Evolutionary conservation across 2,113 vertebrate species (phyloP).

Genomic region (Herpetotheres cachinnans): DNA sequence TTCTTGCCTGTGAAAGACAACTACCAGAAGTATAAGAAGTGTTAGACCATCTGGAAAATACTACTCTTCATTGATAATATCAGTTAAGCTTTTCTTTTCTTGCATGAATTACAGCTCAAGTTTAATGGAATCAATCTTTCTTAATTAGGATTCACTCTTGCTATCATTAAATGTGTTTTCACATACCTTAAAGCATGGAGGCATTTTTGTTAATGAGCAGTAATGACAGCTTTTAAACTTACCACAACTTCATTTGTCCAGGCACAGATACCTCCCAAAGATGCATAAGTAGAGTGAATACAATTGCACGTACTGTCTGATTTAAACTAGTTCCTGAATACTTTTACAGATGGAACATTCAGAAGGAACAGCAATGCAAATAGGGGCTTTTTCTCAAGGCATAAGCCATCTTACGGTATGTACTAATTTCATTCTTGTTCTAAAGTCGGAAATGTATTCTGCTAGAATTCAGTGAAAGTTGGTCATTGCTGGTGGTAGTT

Average conservation of each 20-base stretch:
- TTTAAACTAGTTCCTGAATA: slow-evolving; percentile 69
- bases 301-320: neutral
- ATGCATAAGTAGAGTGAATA: slow-evolving; percentile 18
- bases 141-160: neutral
- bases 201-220: neutral
- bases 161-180: neutral
- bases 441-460: neutral
- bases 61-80: neutral
- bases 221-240: neutral
- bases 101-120: neutral
- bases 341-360: slow-evolving; percentile 88
- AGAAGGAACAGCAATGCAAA: slow-evolving; percentile 85
- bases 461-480: neutral
- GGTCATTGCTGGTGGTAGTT: neutral
- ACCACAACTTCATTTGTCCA: neutral
- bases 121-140: neutral
- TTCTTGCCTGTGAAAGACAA: neutral
- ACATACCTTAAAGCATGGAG: neutral
- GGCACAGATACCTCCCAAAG: neutral
- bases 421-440: neutral
- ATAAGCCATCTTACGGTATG: slow-evolving; percentile 92
- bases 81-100: neutral
- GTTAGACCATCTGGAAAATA: neutral
- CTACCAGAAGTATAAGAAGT: neutral
- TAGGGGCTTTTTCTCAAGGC: slow-evolving; percentile 90